phyloP scores from a whole-genome alignment of 2,797 vertebrate species.

The Triplophysa bombifrons region DNA sequence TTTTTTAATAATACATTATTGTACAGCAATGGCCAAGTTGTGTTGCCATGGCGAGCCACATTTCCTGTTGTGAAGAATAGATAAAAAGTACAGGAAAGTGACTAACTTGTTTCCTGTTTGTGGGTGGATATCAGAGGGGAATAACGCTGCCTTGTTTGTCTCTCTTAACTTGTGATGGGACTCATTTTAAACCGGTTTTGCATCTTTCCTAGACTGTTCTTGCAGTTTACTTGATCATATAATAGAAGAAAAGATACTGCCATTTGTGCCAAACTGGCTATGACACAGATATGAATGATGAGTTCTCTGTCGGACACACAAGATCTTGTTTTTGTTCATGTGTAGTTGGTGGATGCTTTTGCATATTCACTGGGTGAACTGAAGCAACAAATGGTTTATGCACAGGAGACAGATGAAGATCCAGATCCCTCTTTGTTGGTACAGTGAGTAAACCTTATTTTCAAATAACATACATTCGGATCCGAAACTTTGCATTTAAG shows the following conservation, averaged over 20 bases:
- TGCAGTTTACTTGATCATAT: slow-evolving; percentile 48
- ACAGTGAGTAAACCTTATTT: slow-evolving; percentile 29
- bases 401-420: slow-evolving; percentile 73
- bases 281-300: neutral
- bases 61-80: slow-evolving; percentile 24
- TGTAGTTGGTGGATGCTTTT: slow-evolving; percentile 92
- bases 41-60: slow-evolving; percentile 3
- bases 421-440: slow-evolving; percentile 28
- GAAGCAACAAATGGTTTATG: slow-evolving; percentile 91
- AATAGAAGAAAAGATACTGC: neutral
- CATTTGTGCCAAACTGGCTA: neutral
- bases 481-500: neutral
- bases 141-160: neutral
- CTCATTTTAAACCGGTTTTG: slow-evolving; percentile 18
- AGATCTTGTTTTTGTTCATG: slow-evolving; percentile 57
- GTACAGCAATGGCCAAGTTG: neutral
- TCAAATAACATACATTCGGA: neutral
- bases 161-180: neutral
- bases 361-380: slow-evolving; percentile 90
- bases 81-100: slow-evolving; percentile 30
- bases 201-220: neutral
- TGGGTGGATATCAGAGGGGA: neutral
- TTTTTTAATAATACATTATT: neutral
- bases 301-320: slow-evolving; percentile 38
- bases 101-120: slow-evolving; percentile 13